Evolutionary conservation across 2,888 invertebrate species (phyloP), one percentile per base, ranked within the genome.

Genomic region (Lithodes maja): DNA sequence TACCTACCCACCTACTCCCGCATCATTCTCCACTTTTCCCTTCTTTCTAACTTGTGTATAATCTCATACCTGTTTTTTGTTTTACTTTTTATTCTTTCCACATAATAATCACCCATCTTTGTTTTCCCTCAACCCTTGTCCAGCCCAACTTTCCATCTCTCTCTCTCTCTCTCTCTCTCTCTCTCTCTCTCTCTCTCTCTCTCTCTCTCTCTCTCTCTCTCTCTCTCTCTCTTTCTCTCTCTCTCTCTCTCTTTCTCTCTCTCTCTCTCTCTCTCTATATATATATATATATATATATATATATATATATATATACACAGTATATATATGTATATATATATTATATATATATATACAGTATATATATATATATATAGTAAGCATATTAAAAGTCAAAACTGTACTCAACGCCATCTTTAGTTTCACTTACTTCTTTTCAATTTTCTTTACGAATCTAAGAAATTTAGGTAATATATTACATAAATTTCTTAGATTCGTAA

Each of bases 11-110:
- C 17, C 77, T 49, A 15, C 71, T 84, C 33, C 53, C 12, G 17
- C 12, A 75, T n/a, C 68, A 7, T 69, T 5, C 55, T n/a, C 17
- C 15, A 61, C 61, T 61, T 85, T 1, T 49, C 55, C 55, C 3
- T 80, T 33, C 33, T 33, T 33, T 33, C 33, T 33, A 33, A 33
- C 33, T 33, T 33, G 33, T 33, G 33, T 33, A 33, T 33, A 33
- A 33, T 33, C 33, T 33, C 33, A 33, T 33, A 33, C 33, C 33
- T 33, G 33, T 33, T 33, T 33, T 33, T 33, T 33, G 0, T 33
- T 33, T 33, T 33, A 33, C 54, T 52, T 61, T 53, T 84, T 78
- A 50, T 71, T 81, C 71, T 86, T 81, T 86, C 81, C 83, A 3
- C 61, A 3, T 69, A 7, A 61, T 15, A 83, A 53, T 83, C 68